Percentiles rank a stretch among this genome's conserved stretches.
Evolutionary conservation across 92 coral and sea anemone genomes (phyloP).

Genomic region (Epizoanthus scotinus): DNA sequence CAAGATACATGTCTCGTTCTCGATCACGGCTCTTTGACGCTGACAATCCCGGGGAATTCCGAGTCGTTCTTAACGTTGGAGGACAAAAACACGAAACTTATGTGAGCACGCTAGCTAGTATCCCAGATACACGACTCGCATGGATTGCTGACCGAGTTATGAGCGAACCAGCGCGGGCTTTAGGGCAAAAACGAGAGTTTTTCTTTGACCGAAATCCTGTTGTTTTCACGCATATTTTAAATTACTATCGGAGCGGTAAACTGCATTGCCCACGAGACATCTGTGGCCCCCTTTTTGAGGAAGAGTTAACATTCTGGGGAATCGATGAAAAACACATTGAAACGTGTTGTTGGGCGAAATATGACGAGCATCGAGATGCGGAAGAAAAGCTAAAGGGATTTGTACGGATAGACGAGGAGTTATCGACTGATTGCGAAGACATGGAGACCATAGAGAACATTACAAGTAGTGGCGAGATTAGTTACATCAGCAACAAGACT

Average conservation of each 20-base stretch:
- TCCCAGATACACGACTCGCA: slow-evolving; percentile 92
- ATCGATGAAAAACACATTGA: slow-evolving; percentile 94
- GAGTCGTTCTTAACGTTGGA: slow-evolving; percentile 89
- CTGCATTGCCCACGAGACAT: slow-evolving; percentile 98
- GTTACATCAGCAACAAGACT: slow-evolving; percentile 47
- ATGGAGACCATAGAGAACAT: slow-evolving; percentile 73
- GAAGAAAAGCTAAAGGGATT: slow-evolving; percentile 95
- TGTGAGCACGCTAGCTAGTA: slow-evolving; percentile 85
- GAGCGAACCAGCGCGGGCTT: slow-evolving; percentile 73
- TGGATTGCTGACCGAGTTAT: slow-evolving; percentile 93
- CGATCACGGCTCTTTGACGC: slow-evolving; percentile 85
- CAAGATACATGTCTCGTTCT: slow-evolving; percentile 72
- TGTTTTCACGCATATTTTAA: slow-evolving; percentile 91
- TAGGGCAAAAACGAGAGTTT: slow-evolving; percentile 85
- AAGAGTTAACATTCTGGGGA: slow-evolving; percentile 95
- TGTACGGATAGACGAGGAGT: slow-evolving; percentile 77
- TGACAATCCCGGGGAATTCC: slow-evolving; percentile 87
- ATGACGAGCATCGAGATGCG: slow-evolving; percentile 95
- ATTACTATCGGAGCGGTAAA: slow-evolving; percentile 93
- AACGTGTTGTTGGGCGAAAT: slow-evolving; percentile 99
- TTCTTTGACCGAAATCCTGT: slow-evolving; percentile 96
- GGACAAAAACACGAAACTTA: slow-evolving; percentile 97
- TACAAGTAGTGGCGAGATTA: slow-evolving; percentile 79
- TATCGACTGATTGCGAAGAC: slow-evolving; percentile 62
- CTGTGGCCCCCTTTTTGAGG: slow-evolving; percentile 97